Conservation (phyloP, 1,140 invertebrate genomes). For the Sminthurinus signatus region DNA sequence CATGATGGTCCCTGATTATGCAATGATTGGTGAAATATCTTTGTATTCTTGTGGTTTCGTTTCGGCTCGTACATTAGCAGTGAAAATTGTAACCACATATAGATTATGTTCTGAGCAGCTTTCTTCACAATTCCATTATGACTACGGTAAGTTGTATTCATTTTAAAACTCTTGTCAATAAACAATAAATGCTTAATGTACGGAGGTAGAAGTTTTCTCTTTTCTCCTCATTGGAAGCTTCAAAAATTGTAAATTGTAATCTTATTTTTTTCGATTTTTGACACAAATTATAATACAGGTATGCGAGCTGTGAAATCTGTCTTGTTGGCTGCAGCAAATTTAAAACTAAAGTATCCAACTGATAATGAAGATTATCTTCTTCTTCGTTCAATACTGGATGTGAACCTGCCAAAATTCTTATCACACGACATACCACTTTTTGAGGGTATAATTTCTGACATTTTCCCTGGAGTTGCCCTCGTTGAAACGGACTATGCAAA, state of each 20-base stretch:
- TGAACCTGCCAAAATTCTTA: conserved; percentile 89
- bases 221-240: conserved; percentile 44
- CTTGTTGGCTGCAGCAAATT: conserved; percentile 74
- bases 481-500: conserved; percentile 66
- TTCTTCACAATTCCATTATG: conserved; percentile 79
- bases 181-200: too few species aligned
- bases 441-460: conserved; percentile 81
- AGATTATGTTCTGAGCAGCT: conserved; percentile 82
- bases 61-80: conserved; percentile 67
- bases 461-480: conserved; percentile 73
- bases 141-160: conserved; percentile 68
- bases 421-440: conserved; percentile 82
- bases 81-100: conserved; percentile 85
- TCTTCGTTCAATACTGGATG: conserved; percentile 78
- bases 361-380: conserved; percentile 71
- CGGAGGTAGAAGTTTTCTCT: conserved; percentile 39
- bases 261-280: too few species aligned
- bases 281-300: conserved; percentile 38
- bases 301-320: conserved; percentile 80
- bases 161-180: too few species aligned
- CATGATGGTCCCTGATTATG: conserved; percentile 94
- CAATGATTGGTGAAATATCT: conserved; percentile 84
- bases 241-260: too few species aligned
- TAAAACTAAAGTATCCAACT: conserved; percentile 74
- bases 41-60: conserved; percentile 84